These are phyloP conservation scores for Lucilia cuprina DNA, from an alignment of 1,140 invertebrate species.

Conservation along the genomic window DNA sequence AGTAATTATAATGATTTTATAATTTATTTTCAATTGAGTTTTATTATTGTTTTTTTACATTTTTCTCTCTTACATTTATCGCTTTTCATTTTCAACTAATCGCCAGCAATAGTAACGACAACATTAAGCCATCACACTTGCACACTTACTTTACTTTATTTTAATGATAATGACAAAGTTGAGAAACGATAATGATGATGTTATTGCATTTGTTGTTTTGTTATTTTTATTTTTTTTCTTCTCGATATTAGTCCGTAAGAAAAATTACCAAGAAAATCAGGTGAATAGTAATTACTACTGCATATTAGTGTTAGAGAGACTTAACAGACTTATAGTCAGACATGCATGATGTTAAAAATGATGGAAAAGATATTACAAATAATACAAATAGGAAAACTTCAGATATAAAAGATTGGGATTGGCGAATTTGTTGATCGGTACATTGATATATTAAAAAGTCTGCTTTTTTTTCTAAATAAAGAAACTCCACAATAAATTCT, in stretches of 20 bases:
- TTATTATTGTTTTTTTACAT: not conserved
- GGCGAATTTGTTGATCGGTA: too few species aligned
- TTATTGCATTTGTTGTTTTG: not conserved
- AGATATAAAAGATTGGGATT: too few species aligned
- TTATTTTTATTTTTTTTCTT: too few species aligned
- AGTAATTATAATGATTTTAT: conserved; percentile 16
- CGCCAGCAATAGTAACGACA: not conserved
- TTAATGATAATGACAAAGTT: not conserved
- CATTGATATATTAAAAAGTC: too few species aligned
- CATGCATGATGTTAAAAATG: not conserved
- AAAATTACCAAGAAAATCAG: conserved; percentile 17
- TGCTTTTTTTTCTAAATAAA: too few species aligned
- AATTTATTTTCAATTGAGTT: conserved; percentile 1
- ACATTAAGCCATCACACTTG: not conserved
- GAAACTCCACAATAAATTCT: too few species aligned
- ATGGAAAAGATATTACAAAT: not conserved
- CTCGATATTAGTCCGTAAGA: not conserved
- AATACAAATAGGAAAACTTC: too few species aligned
- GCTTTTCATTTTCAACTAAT: not conserved
- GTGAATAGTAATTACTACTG: not conserved
- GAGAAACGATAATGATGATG: not conserved
- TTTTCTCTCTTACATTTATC: not conserved
- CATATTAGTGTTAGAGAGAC: not conserved
- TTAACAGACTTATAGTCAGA: not conserved
- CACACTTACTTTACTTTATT: not conserved